Percentiles rank a stretch among this genome's conserved stretches.
Conservation (phyloP, 2,113 vertebrate genomes). For the Cercocebus atys region DNA sequence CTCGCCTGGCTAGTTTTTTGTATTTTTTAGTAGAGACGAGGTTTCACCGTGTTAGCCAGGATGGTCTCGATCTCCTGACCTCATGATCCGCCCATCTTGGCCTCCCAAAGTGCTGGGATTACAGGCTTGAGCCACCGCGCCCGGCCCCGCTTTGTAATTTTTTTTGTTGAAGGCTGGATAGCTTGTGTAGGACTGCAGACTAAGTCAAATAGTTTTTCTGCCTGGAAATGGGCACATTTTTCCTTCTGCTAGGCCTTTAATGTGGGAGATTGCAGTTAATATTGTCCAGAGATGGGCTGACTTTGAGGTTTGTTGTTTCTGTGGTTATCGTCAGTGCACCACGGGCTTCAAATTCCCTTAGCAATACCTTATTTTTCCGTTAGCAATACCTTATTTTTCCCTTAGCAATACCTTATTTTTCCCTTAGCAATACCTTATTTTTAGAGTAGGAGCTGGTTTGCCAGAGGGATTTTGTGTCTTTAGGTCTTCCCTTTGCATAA, state of each 20-base stretch:
- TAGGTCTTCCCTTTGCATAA: neutral
- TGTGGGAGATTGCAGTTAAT: slow-evolving; percentile 44
- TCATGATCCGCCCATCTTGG: too few relatives aligned
- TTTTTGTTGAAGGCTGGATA: slow-evolving; percentile 28
- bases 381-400: slow-evolving; percentile 27
- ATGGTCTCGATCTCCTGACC: too few relatives aligned
- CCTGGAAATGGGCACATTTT: neutral
- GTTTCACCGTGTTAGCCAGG: too few relatives aligned
- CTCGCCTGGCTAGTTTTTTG: too few relatives aligned
- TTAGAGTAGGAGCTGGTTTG: slow-evolving; percentile 35
- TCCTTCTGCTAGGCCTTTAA: slow-evolving; percentile 23
- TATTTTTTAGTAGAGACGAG: too few relatives aligned
- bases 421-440: slow-evolving; percentile 15
- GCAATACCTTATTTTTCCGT: slow-evolving; percentile 23
- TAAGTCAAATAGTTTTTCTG: slow-evolving; percentile 11
- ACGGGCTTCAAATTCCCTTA: slow-evolving; percentile 38
- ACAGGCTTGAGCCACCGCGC: too few relatives aligned
- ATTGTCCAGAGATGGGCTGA: neutral
- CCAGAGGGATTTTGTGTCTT: neutral
- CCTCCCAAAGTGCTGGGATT: too few relatives aligned
- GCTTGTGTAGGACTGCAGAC: neutral
- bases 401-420: slow-evolving; percentile 27
- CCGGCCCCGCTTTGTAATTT: neutral
- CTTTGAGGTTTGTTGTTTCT: slow-evolving; percentile 63
- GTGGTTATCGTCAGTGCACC: slow-evolving; percentile 49